Conservation (phyloP, 2,888 invertebrate species). For the Luffia ferchaultella region DNA sequence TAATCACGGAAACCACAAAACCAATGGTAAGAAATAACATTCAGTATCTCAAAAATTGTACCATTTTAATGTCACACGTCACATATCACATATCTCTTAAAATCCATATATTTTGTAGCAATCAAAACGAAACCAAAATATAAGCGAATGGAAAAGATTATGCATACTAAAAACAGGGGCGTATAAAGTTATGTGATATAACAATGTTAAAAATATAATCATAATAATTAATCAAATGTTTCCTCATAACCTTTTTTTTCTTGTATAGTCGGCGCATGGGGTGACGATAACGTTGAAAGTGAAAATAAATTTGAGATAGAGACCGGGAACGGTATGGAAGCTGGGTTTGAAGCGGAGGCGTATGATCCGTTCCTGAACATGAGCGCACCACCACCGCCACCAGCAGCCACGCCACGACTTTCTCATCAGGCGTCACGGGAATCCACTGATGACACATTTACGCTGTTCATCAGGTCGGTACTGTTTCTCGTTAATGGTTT, state of each 20-base stretch:
- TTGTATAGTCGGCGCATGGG: neutral
- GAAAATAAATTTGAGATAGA: slow-evolving; percentile 17
- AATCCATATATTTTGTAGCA: too few species aligned
- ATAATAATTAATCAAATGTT: too few species aligned
- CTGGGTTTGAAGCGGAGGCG: slow-evolving; percentile 75
- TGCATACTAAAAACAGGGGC: too few species aligned
- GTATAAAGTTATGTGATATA: too few species aligned
- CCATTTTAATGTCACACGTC: too few species aligned
- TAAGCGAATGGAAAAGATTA: neutral
- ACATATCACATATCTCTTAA: too few species aligned
- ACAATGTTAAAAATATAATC: too few species aligned
- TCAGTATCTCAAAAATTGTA: too few species aligned
- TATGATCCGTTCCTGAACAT: slow-evolving; percentile 85
- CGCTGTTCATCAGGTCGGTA: slow-evolving; percentile 79
- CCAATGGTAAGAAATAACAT: too few species aligned
- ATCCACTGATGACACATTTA: slow-evolving; percentile 82
- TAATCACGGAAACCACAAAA: neutral
- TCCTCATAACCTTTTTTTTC: neutral
- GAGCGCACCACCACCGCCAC: slow-evolving; percentile 75
- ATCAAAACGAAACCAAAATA: too few species aligned
- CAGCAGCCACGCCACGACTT: slow-evolving; percentile 71
- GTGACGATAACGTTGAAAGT: neutral
- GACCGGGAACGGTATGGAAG: slow-evolving; percentile 30
- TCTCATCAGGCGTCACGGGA: slow-evolving; percentile 74
- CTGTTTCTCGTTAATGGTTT: too few species aligned